A percentile compares a stretch with the other conserved stretches of the same genome.
phyloP scores from a whole-genome alignment of 2,888 invertebrate species.

The Rotaria sp. region DNA sequence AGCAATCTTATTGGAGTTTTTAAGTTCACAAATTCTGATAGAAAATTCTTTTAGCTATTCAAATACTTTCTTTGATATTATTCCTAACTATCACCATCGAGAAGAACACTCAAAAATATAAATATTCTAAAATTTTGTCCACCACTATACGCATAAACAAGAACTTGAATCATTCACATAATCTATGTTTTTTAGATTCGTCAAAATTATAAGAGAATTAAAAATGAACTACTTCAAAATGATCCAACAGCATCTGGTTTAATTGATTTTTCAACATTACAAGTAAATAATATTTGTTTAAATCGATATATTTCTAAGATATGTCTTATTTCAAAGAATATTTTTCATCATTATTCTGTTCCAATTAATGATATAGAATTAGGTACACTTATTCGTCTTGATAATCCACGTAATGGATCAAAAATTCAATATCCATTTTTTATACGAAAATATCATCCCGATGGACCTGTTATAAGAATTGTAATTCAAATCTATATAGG shows the following conservation, averaged over 20 bases:
- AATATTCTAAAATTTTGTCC: too few species aligned
- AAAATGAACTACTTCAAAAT: background rate
- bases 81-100: too few species aligned
- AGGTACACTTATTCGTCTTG: background rate
- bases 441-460: conserved; percentile 19
- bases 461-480: background rate
- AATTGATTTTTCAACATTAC: background rate
- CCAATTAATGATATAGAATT: background rate
- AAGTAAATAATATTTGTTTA: background rate
- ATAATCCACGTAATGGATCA: conserved; percentile 2
- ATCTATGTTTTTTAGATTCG: background rate
- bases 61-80: too few species aligned
- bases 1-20: too few species aligned
- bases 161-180: background rate
- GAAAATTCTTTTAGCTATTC: too few species aligned
- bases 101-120: too few species aligned
- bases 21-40: too few species aligned
- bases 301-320: background rate
- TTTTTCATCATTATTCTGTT: background rate
- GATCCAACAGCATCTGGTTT: background rate
- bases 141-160: too few species aligned
- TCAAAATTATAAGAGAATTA: background rate
- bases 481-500: background rate
- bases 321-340: background rate
- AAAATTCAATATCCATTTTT: conserved; percentile 22